Base-by-base conservation (phyloP, 2,888 invertebrate species). In the Drosophila nr. perissopoda region DNA sequence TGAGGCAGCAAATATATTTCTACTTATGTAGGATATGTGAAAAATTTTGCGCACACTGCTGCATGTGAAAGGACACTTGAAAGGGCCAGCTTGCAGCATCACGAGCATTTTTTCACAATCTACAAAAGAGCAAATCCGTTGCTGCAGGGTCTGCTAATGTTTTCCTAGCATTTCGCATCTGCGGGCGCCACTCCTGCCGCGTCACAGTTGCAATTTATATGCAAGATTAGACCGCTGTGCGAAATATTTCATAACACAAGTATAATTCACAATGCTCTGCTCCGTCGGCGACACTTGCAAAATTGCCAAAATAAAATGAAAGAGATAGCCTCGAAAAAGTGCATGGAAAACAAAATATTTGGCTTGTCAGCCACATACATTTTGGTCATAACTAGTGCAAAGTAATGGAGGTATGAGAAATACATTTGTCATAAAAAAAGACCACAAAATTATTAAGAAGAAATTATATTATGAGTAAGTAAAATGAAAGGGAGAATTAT, bases 11-110 rank as follows among this genome's bases (percentile, higher is more conserved):
- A 67, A 75, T 62, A 65, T 69, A 69, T 63, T 62, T 75, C 63
- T 68, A 45, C 33, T 48, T 57, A 65, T 65, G 56, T 62, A 38
- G 64, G 56, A 70, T 75, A 78, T 78, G 75, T 71, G 78, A 70
- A 56, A 62, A 68, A 49, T 68, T 65, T 68, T 54, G n/a, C 45
- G 25, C 52, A 27, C 8, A 27, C 4, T 45, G 38, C 38, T 45
- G 60, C 58, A 62, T 59, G 64, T 60, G 49, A 69, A 49, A 27
- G 59, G 36, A 48, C 60, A 56, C 70, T 78, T 59, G 53, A 78
- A 74, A 67, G 53, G 58, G 61, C 54, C 48, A 63, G 40, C 58
- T 18, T 18, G 54, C 18, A 27, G 29, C 40, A 68, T 56, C 51
- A 49, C 40, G 16, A 57, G 29, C 54, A 40, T 67, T 64, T 67